Evolutionary conservation across 2,888 invertebrate species (phyloP), one percentile per base, ranked within the genome.

Genomic region (Spicauda simplicius): DNA sequence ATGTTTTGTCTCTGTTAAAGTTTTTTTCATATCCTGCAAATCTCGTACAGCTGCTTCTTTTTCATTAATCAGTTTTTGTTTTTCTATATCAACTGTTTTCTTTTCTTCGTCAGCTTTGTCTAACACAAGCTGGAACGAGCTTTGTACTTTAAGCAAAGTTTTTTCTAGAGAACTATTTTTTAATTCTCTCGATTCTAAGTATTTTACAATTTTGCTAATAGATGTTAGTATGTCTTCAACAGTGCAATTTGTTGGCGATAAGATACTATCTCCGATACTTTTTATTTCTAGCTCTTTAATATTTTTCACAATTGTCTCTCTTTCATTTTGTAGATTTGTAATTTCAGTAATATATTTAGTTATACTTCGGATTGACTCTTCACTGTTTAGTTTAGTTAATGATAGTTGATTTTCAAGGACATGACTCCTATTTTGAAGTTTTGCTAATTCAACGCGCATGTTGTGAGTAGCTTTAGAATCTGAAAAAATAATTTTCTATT

Each of bases 381-480:
- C 83, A 52, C 77, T 78, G 73, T 77, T 78, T 19, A 81, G 68
- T 76, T 82, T 82, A 14, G 80, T 83, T 1, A 70, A 57, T 14
- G 86, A 86, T 57, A 90, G 68, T 68, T 85, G 80, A 69, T 84
- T 75, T 72, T 86, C 85, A 64, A 90, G 74, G 65, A 75, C 74
- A 10, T 74, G 60, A 62, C 90, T 88, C 60, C 82, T 77, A 64
- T 79, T 81, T 73, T 87, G 80, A 53, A 91, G 77, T 72, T 84
- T 83, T 14, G 83, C 85, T 64, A 91, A 57, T 74, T 91, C 93
- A 73, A 85, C 82, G 80, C 86, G 88, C 80, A 93, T 89, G 70
- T 92, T 88, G 75, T 91, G 92, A n/a, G 88, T 85, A 68, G 91
- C 88, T 77, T 80, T 89, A 0, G 92, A 90, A 74, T 92, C 93